Evolutionary conservation across 2,797 vertebrate species (phyloP), one percentile per base, ranked within the genome.

Genomic region (Scleropages formosus): DNA sequence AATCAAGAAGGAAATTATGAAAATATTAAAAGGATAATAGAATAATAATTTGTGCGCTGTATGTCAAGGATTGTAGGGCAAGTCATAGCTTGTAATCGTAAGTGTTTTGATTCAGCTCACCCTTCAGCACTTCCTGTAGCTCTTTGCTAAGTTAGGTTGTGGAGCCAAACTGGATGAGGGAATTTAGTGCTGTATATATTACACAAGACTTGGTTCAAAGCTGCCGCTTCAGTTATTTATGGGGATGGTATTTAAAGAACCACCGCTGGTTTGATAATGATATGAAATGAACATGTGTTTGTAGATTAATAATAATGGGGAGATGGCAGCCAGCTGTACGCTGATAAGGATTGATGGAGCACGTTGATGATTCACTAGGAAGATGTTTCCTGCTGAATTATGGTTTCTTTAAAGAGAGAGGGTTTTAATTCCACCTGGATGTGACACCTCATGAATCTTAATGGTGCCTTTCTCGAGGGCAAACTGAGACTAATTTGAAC

Each of bases 221-320:
- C 59, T 71, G 58, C 76, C 26, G 69, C 13, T 65, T 72, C 53
- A 69, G 65, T 74, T 61, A 12, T 69, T 76, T 61, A 70, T 49
- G 44, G 53, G 61, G 56, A 69, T 61, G 20, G 56, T 18, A 31
- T 76, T 61, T 65, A 62, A 51, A 64, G 62, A 24, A 16, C 46
- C 47, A 51, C 26, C 46, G 31, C 15, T 59, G 44, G 66, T 39
- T 24, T n/a, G 18, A 15, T n/a, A 59, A 71, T 27, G 22, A 24
- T 62, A 61, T 31, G 62, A 63, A 68, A 63, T 63, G 66, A 51
- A 70, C 58, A 51, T 51, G 46, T 62, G 59, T 27, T 65, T 46
- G 24, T 58, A 13, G 67, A 76, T 62, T 71, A 76, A 70, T 70
- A 76, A 70, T 70, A 62, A 53, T 27, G 26, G 13, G 26, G 47